Conservation (phyloP, 2,113 vertebrate genomes). For the Phylloscopus whistleri region DNA sequence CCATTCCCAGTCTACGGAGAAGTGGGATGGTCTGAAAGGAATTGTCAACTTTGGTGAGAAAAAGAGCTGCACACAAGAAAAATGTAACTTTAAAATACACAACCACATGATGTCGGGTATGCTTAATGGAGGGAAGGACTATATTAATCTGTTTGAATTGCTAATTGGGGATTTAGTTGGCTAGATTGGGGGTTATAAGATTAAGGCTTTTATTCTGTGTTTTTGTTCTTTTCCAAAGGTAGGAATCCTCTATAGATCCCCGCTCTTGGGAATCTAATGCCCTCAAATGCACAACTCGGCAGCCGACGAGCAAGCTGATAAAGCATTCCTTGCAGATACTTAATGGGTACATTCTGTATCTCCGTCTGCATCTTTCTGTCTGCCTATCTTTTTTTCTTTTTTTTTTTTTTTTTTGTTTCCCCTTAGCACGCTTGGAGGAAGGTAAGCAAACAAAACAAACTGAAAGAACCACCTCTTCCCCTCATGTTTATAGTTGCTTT, state of each 20-base stretch:
- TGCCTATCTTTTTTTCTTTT: neutral
- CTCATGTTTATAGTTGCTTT: neutral
- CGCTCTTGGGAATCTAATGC: conserved; percentile 34
- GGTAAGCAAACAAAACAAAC: neutral
- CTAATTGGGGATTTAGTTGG: conserved; percentile 61
- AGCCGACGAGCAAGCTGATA: conserved; percentile 31
- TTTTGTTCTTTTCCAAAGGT: conserved; percentile 65
- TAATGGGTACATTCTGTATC: conserved; percentile 10
- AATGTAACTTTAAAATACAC: conserved; percentile 30
- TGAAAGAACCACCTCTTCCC: neutral
- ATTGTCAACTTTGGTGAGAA: conserved; percentile 38
- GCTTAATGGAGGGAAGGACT: conserved; percentile 29
- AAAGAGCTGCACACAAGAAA: conserved; percentile 20
- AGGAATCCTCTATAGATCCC: conserved; percentile 44
- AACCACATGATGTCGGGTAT: neutral
- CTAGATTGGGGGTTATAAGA: conserved; percentile 36
- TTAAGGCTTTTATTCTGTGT: conserved; percentile 61
- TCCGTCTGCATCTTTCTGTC: conserved; percentile 22
- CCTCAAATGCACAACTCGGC: conserved; percentile 15
- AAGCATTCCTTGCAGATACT: conserved; percentile 9
- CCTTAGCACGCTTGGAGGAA: neutral
- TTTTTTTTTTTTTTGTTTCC: neutral
- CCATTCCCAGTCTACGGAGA: neutral
- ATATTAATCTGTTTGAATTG: conserved; percentile 62
- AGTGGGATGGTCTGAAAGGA: conserved; percentile 31